Conservation (phyloP, 2,113 vertebrate species). For the Chauna torquata region DNA sequence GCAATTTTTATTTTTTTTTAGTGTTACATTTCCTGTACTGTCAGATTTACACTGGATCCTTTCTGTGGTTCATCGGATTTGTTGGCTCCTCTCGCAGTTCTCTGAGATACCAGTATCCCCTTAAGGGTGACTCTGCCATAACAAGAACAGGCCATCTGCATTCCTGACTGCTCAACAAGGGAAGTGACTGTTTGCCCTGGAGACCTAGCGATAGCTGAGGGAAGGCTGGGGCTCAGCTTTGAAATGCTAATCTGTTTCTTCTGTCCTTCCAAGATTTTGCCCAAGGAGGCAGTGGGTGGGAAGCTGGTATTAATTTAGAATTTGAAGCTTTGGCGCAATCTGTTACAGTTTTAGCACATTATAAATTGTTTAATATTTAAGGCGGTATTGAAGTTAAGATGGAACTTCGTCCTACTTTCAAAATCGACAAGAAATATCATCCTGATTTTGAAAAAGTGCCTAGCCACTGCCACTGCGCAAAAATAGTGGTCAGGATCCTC, state of each 20-base stretch:
- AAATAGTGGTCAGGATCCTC: slow-evolving; percentile 7
- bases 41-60: neutral
- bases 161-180: slow-evolving; percentile 23
- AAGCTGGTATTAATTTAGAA: slow-evolving; percentile 57
- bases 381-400: slow-evolving; percentile 22
- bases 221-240: slow-evolving; percentile 23
- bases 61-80: neutral
- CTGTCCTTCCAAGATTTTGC: slow-evolving; percentile 42
- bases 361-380: slow-evolving; percentile 47
- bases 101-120: neutral
- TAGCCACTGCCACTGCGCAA: neutral
- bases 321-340: slow-evolving; percentile 41
- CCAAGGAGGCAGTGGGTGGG: slow-evolving; percentile 49
- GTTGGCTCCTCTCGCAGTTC: neutral
- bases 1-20: neutral
- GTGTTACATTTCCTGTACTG: neutral
- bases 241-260: slow-evolving; percentile 57
- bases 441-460: slow-evolving; percentile 3
- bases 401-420: slow-evolving; percentile 44
- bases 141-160: slow-evolving; percentile 16
- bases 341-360: slow-evolving; percentile 24
- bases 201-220: slow-evolving; percentile 11
- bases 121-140: slow-evolving; percentile 6
- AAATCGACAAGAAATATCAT: neutral
- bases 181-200: slow-evolving; percentile 54